These are phyloP conservation scores for Chelonoidis abingdonii DNA, from an alignment of 2,113 vertebrate genomes.

Conservation along the genomic window DNA sequence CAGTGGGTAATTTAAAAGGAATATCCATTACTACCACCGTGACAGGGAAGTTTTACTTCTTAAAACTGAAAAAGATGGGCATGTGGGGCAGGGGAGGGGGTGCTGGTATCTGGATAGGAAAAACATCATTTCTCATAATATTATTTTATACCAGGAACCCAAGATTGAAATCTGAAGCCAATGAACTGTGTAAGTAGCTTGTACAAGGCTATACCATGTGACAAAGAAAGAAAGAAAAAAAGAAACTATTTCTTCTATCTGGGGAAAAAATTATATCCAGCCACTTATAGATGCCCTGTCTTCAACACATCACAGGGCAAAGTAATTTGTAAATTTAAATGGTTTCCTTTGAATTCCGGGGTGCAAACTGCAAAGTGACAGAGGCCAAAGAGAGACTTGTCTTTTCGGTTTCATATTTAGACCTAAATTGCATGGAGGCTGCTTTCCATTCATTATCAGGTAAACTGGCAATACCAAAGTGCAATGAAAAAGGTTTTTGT, in stretches of 20 bases:
- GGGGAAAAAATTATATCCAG: not conserved
- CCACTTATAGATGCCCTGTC: not conserved
- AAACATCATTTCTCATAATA: not conserved
- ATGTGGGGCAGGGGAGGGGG: not conserved
- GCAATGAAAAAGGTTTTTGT: not conserved
- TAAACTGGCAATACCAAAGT: not conserved
- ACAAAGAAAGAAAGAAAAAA: not conserved
- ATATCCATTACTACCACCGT: slow-evolving; percentile 65
- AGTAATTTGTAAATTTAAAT: not conserved
- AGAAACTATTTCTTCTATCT: not conserved
- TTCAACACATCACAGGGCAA: not conserved
- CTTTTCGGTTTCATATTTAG: not conserved
- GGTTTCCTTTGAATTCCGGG: not conserved
- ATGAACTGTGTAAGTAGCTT: not conserved
- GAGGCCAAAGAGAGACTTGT: not conserved
- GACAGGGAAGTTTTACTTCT: slow-evolving; percentile 67
- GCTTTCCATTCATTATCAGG: accelerated
- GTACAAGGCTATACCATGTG: not conserved
- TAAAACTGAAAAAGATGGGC: slow-evolving; percentile 48
- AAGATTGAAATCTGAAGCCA: accelerated
- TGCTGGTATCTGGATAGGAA: slow-evolving; percentile 36
- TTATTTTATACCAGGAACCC: slow-evolving; percentile 30
- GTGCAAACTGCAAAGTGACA: not conserved
- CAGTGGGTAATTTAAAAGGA: slow-evolving; percentile 65
- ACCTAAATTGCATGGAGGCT: not conserved